phyloP scores from a whole-genome alignment of 2,888 invertebrate genomes.

The Tetanocera ferruginea region DNA sequence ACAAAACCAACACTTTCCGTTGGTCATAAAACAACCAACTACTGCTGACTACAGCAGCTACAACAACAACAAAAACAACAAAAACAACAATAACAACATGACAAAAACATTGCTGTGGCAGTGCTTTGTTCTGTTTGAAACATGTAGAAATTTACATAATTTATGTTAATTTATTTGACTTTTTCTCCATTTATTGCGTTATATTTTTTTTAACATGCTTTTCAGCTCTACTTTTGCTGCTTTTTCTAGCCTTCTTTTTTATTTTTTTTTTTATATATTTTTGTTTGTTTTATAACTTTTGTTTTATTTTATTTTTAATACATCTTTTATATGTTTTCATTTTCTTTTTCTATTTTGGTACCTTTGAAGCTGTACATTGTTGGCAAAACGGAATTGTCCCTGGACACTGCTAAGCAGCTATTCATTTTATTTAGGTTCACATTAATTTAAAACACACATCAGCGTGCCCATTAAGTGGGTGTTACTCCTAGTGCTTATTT shows the following conservation, averaged over 20 bases:
- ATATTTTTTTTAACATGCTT: background rate
- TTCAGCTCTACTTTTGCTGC: background rate
- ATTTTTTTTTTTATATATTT: too few relatives aligned
- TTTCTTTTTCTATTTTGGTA: background rate
- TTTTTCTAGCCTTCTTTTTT: background rate
- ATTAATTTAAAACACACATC: conserved; percentile 23
- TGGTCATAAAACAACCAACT: too few relatives aligned
- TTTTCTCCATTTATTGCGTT: conserved; percentile 10
- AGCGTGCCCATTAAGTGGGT: background rate
- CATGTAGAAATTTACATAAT: conserved; percentile 26
- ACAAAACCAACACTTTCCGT: background rate
- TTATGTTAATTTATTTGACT: conserved; percentile 30
- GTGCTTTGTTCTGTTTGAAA: conserved; percentile 16
- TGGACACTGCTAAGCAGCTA: background rate
- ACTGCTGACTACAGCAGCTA: background rate
- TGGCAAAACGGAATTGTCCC: conserved; percentile 1
- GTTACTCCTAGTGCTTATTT: too few relatives aligned
- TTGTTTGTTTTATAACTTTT: background rate
- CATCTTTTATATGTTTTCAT: background rate
- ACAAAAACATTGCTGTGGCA: too few relatives aligned
- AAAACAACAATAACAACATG: background rate
- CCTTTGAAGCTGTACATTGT: background rate
- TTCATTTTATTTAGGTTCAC: conserved; percentile 13
- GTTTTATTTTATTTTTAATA: background rate
- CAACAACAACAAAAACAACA: background rate